A percentile compares a stretch with the other conserved stretches of the same genome.
Evolutionary conservation across 30 jellyfish, hydroid and myxozoan species (phyloP).

Genomic region (Haliclystus octoradiatus): DNA sequence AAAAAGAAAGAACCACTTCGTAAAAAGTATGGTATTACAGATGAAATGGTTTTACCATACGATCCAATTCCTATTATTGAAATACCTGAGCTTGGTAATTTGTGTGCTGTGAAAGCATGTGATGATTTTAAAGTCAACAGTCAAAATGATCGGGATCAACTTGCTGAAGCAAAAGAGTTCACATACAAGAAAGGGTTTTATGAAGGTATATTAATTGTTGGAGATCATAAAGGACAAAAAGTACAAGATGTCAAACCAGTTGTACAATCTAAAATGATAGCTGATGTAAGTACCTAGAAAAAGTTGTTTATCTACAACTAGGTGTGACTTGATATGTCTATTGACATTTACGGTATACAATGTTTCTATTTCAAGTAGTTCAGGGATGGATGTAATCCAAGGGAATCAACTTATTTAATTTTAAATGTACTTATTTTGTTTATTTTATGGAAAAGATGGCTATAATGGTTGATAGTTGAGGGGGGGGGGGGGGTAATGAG

Average conservation of each 20-base stretch:
- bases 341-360: too few species aligned
- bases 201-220: slow-evolving; percentile 81
- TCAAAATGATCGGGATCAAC: slow-evolving; percentile 83
- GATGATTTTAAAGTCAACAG: slow-evolving; percentile 90
- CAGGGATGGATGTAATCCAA: too few species aligned
- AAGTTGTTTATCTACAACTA: too few species aligned
- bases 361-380: too few species aligned
- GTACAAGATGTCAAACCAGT: slow-evolving; percentile 90
- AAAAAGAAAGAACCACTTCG: slow-evolving; percentile 92
- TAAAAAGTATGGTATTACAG: slow-evolving; percentile 66
- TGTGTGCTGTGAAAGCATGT: slow-evolving; percentile 79
- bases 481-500: too few species aligned
- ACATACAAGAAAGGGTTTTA: slow-evolving; percentile 88
- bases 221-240: slow-evolving; percentile 62
- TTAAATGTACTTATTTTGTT: too few species aligned
- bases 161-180: slow-evolving; percentile 89
- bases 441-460: too few species aligned
- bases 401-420: too few species aligned
- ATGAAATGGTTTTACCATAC: slow-evolving; percentile 90
- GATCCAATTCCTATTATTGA: slow-evolving; percentile 88
- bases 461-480: too few species aligned
- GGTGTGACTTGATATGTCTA: too few species aligned
- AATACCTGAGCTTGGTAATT: slow-evolving; percentile 89
- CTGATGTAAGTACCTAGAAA: slow-evolving; percentile 68
- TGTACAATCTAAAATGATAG: slow-evolving; percentile 57